Percentiles rank a stretch among this genome's conserved stretches.
Evolutionary conservation across 92 coral and sea anemone genomes (phyloP).

Genomic region (Bergia puertoricense): DNA sequence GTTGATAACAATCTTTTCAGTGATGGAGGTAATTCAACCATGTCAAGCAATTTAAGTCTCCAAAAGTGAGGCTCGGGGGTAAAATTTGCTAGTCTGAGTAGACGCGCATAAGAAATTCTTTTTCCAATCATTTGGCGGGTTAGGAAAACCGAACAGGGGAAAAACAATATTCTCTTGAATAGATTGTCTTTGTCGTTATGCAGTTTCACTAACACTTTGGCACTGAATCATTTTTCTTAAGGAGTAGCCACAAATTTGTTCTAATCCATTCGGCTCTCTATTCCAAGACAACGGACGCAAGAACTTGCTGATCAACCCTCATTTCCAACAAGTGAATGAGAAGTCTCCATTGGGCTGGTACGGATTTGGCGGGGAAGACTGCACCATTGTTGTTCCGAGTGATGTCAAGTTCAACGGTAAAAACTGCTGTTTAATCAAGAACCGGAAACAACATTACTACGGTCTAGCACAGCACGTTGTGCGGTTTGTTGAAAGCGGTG

Average conservation of each 20-base stretch:
- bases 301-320: constrained; percentile 18
- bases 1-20: too few species aligned
- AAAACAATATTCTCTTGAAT: too few species aligned
- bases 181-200: too few species aligned
- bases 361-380: constrained; percentile 7
- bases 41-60: too few species aligned
- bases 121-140: too few species aligned
- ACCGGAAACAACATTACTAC: constrained; percentile 1
- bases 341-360: constrained; percentile 3
- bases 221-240: not conserved
- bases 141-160: too few species aligned
- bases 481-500: constrained; percentile 20
- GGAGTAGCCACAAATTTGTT: not conserved
- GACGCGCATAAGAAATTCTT: too few species aligned
- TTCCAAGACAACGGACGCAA: not conserved
- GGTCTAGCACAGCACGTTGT: constrained; percentile 9
- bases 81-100: too few species aligned
- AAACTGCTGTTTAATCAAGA: constrained; percentile 2
- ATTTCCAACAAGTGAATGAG: not conserved
- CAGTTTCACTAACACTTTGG: not conserved
- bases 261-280: not conserved
- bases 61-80: too few species aligned
- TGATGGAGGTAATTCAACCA: too few species aligned
- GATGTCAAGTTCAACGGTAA: constrained; percentile 14
- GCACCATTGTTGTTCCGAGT: not conserved